Base-by-base conservation (phyloP, 2,113 vertebrate genomes). In the Ardeotis arabs region DNA sequence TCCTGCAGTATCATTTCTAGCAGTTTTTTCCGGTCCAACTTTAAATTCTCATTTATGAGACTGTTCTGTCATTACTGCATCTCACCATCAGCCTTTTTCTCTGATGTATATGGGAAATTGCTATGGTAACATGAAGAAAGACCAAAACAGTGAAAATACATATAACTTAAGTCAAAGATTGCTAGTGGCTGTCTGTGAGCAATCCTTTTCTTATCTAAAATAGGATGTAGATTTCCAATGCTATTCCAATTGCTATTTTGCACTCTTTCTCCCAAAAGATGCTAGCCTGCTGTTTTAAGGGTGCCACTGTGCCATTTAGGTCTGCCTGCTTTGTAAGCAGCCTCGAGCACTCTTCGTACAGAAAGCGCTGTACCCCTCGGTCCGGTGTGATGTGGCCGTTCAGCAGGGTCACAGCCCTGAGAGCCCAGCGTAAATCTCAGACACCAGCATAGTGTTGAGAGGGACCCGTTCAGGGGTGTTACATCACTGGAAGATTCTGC, bases 81-180 rank as follows among this genome's bases (percentile, higher is more conserved):
- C 77, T 96, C 59, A 33, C 70, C 81, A 80, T 81, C 77, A 93
- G 70, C 14, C 2, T 27, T 76, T 85, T 90, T 50, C 55, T 63
- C 68, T 83, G 53, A 66, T 91, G 63, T 79, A 39, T 87, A 89
- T 74, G 25, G 67, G 66, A 83, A 92, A 96, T 95, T 93, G 78
- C 94, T 95, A 91, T 91, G 84, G 95, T 80, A 96, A 95, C 70
- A 0, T 55, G 50, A 83, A 89, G 64, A 82, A 95, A 77, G 74
- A 85, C 69, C 81, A 49, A 83, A 94, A 89, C 77, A 77, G 37
- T 79, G 79, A 66, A 87, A 94, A 85, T 80, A 33, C 35, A 25
- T 49, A 3, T 44, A 89, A 72, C 53, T 91, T 50, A 69, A 91
- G 84, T n/a, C 50, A 59, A 79, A 74, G 78, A 87, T 89, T 89